Evolutionary conservation across 2,888 invertebrate genomes (phyloP).

Genomic region (Perizoma affinitatum): DNA sequence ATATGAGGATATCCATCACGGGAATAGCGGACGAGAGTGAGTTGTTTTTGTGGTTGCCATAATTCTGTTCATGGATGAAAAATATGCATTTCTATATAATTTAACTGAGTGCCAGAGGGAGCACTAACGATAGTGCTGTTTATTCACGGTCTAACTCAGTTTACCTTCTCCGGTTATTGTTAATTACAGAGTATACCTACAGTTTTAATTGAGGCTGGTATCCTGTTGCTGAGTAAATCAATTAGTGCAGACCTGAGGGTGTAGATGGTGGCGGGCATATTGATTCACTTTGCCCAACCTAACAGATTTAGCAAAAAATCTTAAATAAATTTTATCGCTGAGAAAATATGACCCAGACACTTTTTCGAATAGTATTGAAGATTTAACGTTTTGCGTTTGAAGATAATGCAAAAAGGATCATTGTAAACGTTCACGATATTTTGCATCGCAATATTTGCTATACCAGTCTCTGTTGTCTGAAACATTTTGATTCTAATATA

Average conservation of each 20-base stretch:
- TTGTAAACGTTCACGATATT: too few relatives aligned
- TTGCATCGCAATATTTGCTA: too few relatives aligned
- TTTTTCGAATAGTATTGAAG: too few relatives aligned
- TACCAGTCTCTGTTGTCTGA: too few relatives aligned
- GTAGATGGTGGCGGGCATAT: conserved; percentile 55
- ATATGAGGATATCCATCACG: too few relatives aligned
- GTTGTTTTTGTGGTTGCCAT: too few relatives aligned
- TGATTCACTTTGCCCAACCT: conserved; percentile 61
- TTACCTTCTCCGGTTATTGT: conserved; percentile 56
- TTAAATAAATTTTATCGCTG: conserved; percentile 26
- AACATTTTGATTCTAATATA: too few relatives aligned
- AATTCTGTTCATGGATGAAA: too few relatives aligned
- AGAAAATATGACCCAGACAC: not conserved
- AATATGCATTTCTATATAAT: too few relatives aligned
- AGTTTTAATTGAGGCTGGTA: conserved; percentile 70
- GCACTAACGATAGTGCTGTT: conserved; percentile 3
- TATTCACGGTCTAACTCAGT: conserved; percentile 39
- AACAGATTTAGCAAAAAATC: conserved; percentile 24
- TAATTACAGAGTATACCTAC: conserved; percentile 59
- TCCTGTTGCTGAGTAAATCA: conserved; percentile 78
- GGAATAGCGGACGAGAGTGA: too few relatives aligned
- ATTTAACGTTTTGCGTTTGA: too few relatives aligned
- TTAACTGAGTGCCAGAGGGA: not conserved
- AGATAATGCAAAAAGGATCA: too few relatives aligned
- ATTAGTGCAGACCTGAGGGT: conserved; percentile 65